A percentile compares a stretch with the other conserved stretches of the same genome.
phyloP scores from a whole-genome alignment of 2,797 vertebrate genomes.

The Anguilla megastoma region DNA sequence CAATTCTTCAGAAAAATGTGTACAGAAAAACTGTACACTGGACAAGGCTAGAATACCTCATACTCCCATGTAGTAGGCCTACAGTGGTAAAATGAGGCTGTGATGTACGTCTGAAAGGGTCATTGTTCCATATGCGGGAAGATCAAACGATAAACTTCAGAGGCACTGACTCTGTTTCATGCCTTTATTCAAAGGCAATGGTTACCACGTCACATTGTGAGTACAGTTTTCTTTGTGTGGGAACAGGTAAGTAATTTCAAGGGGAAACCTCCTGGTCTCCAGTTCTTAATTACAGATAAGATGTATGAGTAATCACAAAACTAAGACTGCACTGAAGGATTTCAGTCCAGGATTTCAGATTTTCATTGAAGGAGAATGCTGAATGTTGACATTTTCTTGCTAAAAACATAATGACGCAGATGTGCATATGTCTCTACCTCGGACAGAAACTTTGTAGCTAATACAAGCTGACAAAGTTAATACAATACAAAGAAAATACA shows the following conservation, averaged over 20 bases:
- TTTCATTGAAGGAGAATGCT: background rate
- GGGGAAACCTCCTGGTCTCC: conserved; percentile 6
- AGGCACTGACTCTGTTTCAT: conserved; percentile 47
- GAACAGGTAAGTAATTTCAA: background rate
- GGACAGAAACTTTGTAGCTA: background rate
- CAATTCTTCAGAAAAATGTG: background rate
- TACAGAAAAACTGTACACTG: background rate
- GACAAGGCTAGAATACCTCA: background rate
- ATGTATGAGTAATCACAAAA: conserved; percentile 16
- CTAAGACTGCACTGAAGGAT: conserved; percentile 8
- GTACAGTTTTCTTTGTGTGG: background rate
- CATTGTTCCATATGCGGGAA: conserved; percentile 55
- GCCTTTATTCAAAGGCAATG: conserved; percentile 53
- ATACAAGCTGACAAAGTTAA: background rate
- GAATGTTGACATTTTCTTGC: background rate
- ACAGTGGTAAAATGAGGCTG: conserved; percentile 25
- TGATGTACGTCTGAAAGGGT: conserved; percentile 43
- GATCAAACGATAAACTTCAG: conserved; percentile 61
- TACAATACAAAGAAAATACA: background rate
- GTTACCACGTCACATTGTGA: background rate
- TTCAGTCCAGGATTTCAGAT: background rate
- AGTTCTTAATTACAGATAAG: conserved; percentile 1
- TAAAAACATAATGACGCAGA: conserved; percentile 18
- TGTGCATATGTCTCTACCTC: background rate
- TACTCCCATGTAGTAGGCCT: background rate